phyloP scores from a whole-genome alignment of 2,888 invertebrate species.

The Nematopogon swammerdamellus region DNA sequence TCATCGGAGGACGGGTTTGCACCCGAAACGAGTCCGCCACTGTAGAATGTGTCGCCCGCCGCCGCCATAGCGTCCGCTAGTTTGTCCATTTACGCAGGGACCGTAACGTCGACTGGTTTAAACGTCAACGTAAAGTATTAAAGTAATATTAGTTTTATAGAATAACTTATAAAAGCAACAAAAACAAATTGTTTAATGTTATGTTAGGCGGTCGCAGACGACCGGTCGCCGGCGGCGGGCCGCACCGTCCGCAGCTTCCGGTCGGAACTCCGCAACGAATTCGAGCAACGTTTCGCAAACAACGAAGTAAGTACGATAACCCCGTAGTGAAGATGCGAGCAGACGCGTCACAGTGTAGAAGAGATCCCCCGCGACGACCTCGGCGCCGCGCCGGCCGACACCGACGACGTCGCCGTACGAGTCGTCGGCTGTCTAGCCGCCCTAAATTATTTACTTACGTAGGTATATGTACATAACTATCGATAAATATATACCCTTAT shows the following conservation, averaged over 20 bases:
- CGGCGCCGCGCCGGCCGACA: slow-evolving; percentile 22
- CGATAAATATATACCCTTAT: slow-evolving; percentile 53
- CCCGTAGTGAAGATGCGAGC: slow-evolving; percentile 27
- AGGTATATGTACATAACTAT: slow-evolving; percentile 35
- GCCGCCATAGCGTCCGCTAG: slow-evolving; percentile 15
- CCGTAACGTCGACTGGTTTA: slow-evolving; percentile 38
- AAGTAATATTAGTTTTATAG: slow-evolving; percentile 50
- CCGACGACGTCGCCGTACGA: slow-evolving; percentile 30
- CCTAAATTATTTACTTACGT: slow-evolving; percentile 27
- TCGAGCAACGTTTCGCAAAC: slow-evolving; percentile 56
- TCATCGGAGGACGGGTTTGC: background rate
- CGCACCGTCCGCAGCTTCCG: background rate
- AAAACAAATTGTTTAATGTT: slow-evolving; percentile 8
- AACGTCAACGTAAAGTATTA: slow-evolving; percentile 42
- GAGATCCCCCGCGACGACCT: background rate
- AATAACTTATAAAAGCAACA: slow-evolving; percentile 21
- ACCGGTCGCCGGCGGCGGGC: background rate
- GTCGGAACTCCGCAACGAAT: slow-evolving; percentile 24
- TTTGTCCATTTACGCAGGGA: slow-evolving; percentile 22
- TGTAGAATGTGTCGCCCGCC: slow-evolving; percentile 11
- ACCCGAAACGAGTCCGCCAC: background rate
- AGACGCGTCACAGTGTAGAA: background rate
- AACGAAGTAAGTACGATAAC: slow-evolving; percentile 48
- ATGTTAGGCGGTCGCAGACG: slow-evolving; percentile 2
- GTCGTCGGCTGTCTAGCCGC: slow-evolving; percentile 41